A percentile compares a stretch with the other conserved stretches of the same genome.
phyloP scores from a whole-genome alignment of 2,888 invertebrate genomes.

The Troides aeacus region DNA sequence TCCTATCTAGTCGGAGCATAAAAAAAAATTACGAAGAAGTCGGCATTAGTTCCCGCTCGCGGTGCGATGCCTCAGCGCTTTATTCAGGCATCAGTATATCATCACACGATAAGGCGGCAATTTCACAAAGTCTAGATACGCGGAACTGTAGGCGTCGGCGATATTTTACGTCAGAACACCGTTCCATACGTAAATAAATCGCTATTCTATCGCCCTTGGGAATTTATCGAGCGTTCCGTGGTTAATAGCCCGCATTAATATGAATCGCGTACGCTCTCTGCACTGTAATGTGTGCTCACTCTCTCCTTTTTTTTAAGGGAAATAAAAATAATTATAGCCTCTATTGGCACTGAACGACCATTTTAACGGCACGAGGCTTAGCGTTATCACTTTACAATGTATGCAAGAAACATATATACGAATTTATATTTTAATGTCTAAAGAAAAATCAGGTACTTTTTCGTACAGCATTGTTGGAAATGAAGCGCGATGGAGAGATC shows the following conservation, averaged over 20 bases:
- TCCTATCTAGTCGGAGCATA: not conserved
- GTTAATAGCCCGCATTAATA: constrained; percentile 68
- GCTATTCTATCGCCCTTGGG: constrained; percentile 56
- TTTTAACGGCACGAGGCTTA: constrained; percentile 21
- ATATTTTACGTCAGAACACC: constrained; percentile 37
- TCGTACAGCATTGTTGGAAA: no score
- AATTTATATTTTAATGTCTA: not conserved
- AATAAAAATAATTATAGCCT: constrained; percentile 24
- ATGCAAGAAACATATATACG: constrained; percentile 3
- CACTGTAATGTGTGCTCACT: constrained; percentile 28
- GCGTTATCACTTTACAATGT: constrained; percentile 21
- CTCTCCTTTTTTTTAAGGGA: constrained; percentile 16
- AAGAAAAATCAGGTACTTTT: not conserved
- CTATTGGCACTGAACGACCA: constrained; percentile 23
- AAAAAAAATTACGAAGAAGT: constrained; percentile 4
- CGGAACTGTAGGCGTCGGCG: constrained; percentile 33
- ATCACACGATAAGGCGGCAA: constrained; percentile 31
- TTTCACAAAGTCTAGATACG: constrained; percentile 31
- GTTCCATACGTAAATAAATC: constrained; percentile 55
- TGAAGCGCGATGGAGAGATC: no score
- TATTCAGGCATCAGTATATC: constrained; percentile 26
- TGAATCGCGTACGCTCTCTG: constrained; percentile 33
- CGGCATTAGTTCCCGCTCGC: constrained; percentile 5
- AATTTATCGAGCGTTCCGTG: constrained; percentile 54
- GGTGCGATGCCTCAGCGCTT: constrained; percentile 11